These are phyloP conservation scores for Dryas iulia DNA, from an alignment of 1,140 invertebrate genomes.

Conservation along the genomic window DNA sequence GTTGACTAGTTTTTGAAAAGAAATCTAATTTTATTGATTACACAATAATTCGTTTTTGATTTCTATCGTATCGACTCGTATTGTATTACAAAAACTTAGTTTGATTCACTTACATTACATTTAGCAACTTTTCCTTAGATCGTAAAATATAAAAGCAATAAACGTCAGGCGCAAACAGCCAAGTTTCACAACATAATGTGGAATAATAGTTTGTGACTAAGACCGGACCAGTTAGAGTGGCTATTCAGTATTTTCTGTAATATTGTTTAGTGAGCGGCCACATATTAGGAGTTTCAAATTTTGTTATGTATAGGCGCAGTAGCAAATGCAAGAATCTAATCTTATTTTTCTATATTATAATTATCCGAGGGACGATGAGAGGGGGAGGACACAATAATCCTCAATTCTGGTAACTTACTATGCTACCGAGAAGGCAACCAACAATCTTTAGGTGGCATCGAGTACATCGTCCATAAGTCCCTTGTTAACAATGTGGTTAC, in stretches of 20 bases:
- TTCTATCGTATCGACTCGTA: background rate
- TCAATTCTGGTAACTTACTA: too few relatives aligned
- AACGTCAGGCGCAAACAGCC: constrained; percentile 69
- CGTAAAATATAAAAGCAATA: constrained; percentile 75
- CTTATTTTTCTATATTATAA: too few relatives aligned
- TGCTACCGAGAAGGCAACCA: too few relatives aligned
- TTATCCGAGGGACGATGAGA: too few relatives aligned
- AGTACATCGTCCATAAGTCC: too few relatives aligned
- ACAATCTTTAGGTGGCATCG: too few relatives aligned
- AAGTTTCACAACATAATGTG: constrained; percentile 65
- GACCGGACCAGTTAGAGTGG: constrained; percentile 49
- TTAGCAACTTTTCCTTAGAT: constrained; percentile 48
- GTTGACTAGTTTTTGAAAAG: too few relatives aligned
- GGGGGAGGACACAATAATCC: too few relatives aligned
- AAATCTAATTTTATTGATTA: too few relatives aligned
- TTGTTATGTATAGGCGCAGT: too few relatives aligned
- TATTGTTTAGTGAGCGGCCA: constrained; percentile 38
- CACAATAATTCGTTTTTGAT: background rate
- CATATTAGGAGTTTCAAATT: background rate
- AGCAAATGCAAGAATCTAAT: too few relatives aligned
- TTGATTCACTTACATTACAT: constrained; percentile 5
- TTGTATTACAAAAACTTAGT: background rate
- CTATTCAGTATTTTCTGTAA: constrained; percentile 62
- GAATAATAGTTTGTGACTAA: constrained; percentile 55
- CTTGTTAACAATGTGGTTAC: too few relatives aligned